phyloP scores from a whole-genome alignment of 2,797 vertebrate genomes.

The Prunella strophiata region DNA sequence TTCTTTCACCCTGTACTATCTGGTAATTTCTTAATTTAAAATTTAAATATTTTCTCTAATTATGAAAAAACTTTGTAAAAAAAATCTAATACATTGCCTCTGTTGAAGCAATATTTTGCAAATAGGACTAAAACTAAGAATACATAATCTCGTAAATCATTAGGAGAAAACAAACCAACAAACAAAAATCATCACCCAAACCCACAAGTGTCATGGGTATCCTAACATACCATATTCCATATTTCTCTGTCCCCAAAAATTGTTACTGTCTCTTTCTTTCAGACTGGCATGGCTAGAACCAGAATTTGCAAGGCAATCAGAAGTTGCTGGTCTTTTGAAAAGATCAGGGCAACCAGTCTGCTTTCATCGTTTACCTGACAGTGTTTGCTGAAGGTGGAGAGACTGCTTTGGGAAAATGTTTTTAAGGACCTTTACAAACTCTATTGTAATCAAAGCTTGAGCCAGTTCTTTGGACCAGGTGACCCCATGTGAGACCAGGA shows the following conservation, averaged over 20 bases:
- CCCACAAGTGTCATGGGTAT: background rate
- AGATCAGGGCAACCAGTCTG: background rate
- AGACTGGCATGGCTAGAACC: background rate
- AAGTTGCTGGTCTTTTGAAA: background rate
- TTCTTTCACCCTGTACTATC: background rate
- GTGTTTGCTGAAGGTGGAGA: background rate
- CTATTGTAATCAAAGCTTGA: rapidly evolving
- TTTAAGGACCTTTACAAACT: background rate
- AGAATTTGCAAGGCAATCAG: background rate
- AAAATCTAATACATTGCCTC: background rate
- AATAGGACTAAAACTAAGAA: background rate
- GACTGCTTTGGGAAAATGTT: background rate
- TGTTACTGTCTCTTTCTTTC: background rate
- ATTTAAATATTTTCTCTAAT: background rate
- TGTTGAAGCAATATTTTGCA: background rate
- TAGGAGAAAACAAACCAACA: background rate
- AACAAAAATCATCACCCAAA: background rate
- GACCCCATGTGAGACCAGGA: background rate
- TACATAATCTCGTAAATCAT: background rate
- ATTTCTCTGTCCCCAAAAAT: background rate
- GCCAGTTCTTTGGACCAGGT: background rate
- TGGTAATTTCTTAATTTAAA: background rate
- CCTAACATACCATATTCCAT: background rate
- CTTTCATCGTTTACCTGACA: background rate
- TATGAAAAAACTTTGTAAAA: background rate